phyloP scores from a whole-genome alignment of 2,888 invertebrate species.

The Cryptocephalus primarius region DNA sequence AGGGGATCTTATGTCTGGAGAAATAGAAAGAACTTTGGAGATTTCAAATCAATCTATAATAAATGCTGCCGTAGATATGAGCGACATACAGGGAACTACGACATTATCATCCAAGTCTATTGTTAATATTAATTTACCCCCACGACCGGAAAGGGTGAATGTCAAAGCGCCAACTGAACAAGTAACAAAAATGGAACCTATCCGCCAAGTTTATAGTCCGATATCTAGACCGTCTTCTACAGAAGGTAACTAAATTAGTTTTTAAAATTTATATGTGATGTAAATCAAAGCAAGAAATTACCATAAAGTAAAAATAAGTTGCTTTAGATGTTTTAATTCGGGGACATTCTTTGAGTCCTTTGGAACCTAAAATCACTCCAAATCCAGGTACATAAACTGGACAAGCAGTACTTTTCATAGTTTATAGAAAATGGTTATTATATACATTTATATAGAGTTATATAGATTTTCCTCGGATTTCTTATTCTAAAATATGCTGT shows the following conservation, averaged over 20 bases:
- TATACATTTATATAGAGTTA: too few relatives aligned
- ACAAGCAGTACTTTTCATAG: too few relatives aligned
- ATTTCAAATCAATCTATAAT: slow-evolving; percentile 83
- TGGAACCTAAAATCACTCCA: too few relatives aligned
- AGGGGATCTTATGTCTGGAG: slow-evolving; percentile 70
- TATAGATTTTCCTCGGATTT: too few relatives aligned
- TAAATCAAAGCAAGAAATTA: too few relatives aligned
- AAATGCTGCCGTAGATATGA: slow-evolving; percentile 82
- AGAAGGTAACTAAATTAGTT: slow-evolving; percentile 23
- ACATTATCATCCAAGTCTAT: slow-evolving; percentile 38
- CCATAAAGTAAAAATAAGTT: too few relatives aligned
- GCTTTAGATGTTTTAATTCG: too few relatives aligned
- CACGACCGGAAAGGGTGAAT: slow-evolving; percentile 48
- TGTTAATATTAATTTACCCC: slow-evolving; percentile 46
- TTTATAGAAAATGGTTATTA: too few relatives aligned
- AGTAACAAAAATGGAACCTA: slow-evolving; percentile 20
- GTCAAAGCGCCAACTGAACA: slow-evolving; percentile 34
- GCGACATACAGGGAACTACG: slow-evolving; percentile 49
- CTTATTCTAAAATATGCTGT: too few relatives aligned
- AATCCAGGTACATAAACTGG: too few relatives aligned
- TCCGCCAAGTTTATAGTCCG: slow-evolving; percentile 41
- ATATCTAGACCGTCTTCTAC: slow-evolving; percentile 46
- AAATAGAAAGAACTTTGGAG: slow-evolving; percentile 80
- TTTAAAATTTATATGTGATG: too few relatives aligned
- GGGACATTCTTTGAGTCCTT: too few relatives aligned